A percentile compares a stretch with the other conserved stretches of the same genome.
phyloP scores from a whole-genome alignment of 2,888 invertebrate species.

The Magallana nippona region DNA sequence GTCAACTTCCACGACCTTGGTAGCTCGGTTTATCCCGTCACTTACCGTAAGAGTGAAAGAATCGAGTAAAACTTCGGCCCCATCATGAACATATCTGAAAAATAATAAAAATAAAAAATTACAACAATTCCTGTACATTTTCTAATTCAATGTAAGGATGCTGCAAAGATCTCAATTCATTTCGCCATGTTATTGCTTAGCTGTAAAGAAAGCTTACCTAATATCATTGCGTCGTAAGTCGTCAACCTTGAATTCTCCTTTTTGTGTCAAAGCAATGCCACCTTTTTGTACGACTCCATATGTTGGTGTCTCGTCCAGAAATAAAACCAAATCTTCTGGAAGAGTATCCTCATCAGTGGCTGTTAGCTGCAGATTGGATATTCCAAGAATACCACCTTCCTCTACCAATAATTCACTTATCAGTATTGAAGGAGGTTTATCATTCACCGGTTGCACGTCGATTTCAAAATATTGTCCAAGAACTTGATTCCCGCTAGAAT shows the following conservation, averaged over 20 bases:
- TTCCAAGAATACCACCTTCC: constrained; percentile 76
- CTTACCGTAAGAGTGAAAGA: constrained; percentile 75
- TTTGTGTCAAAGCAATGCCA: constrained; percentile 70
- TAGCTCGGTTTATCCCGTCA: constrained; percentile 76
- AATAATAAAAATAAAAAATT: not conserved
- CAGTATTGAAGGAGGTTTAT: constrained; percentile 73
- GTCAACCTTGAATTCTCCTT: constrained; percentile 73
- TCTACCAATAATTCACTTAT: constrained; percentile 74
- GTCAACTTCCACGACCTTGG: constrained; percentile 74
- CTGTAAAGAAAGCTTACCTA: constrained; percentile 60
- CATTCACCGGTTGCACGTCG: constrained; percentile 78
- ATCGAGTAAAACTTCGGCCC: constrained; percentile 76
- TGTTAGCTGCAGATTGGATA: constrained; percentile 76
- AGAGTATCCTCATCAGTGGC: constrained; percentile 78
- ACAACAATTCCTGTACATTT: too few relatives aligned
- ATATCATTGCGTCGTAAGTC: constrained; percentile 73
- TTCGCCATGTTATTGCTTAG: too few relatives aligned
- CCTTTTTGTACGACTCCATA: constrained; percentile 77
- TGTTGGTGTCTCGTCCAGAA: constrained; percentile 73
- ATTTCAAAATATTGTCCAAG: constrained; percentile 76
- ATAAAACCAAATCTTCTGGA: constrained; percentile 71
- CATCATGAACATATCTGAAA: constrained; percentile 78
- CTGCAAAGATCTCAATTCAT: too few relatives aligned
- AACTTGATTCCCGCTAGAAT: constrained; percentile 74
- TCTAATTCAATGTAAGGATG: too few relatives aligned